These are phyloP conservation scores for Amphiprion percula DNA, from an alignment of 2,113 vertebrate species.

Conservation along the genomic window DNA sequence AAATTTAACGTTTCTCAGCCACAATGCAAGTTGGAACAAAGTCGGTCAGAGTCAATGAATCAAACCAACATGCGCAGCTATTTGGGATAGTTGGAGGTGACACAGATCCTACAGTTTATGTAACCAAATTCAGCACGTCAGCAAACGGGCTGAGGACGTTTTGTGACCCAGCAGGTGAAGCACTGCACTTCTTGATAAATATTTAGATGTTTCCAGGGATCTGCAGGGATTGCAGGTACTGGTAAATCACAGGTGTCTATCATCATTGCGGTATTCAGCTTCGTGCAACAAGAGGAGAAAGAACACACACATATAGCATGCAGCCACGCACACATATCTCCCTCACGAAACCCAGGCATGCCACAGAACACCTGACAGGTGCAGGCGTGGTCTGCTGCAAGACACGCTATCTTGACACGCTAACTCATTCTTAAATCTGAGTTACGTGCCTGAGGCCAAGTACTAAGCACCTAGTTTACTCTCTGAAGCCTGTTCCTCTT, in stretches of 20 bases:
- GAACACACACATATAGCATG: conserved; percentile 44
- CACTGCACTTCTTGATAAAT: conserved; percentile 46
- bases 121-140: conserved; percentile 45
- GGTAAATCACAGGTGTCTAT: conserved; percentile 75
- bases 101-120: conserved; percentile 47
- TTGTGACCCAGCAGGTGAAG: neutral
- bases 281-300: conserved; percentile 62
- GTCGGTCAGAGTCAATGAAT: conserved; percentile 7
- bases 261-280: conserved; percentile 68
- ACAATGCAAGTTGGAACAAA: conserved; percentile 12
- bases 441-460: conserved; percentile 75
- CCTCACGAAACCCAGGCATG: conserved; percentile 81
- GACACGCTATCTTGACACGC: conserved; percentile 88
- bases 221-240: conserved; percentile 12
- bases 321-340: conserved; percentile 54
- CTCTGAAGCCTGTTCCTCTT: conserved; percentile 75
- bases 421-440: conserved; percentile 88
- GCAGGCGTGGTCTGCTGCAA: conserved; percentile 84
- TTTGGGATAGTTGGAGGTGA: conserved; percentile 11
- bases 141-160: conserved; percentile 17
- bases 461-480: conserved; percentile 70
- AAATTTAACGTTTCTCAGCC: conserved; percentile 16
- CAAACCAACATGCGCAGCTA: conserved; percentile 5
- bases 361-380: conserved; percentile 85
- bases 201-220: conserved; percentile 74